Evolutionary conservation across 2,888 invertebrate species (phyloP).

Genomic region (Agapostemon virescens): DNA sequence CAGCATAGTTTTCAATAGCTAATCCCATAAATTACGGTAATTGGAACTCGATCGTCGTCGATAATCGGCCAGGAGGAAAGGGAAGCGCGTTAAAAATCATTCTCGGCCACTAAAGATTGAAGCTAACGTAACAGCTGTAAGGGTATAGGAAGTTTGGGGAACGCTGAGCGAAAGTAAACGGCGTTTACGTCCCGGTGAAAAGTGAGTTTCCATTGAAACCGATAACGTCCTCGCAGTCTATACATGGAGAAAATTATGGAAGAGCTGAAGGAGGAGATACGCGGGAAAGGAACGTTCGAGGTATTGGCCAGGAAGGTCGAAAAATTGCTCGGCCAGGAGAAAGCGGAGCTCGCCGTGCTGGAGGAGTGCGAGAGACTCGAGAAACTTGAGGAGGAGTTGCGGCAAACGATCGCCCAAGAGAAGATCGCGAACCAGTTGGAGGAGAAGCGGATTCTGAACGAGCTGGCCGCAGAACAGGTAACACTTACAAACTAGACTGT

Average conservation of each 20-base stretch:
- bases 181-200: not conserved
- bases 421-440: slow-evolving; percentile 55
- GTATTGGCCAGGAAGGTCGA: slow-evolving; percentile 68
- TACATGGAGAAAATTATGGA: slow-evolving; percentile 66
- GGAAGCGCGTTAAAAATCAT: too few relatives aligned
- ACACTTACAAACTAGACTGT: not conserved
- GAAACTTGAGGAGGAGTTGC: slow-evolving; percentile 54
- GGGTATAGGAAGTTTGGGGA: not conserved
- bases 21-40: too few relatives aligned
- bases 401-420: slow-evolving; percentile 56
- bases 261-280: slow-evolving; percentile 65
- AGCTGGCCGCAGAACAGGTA: slow-evolving; percentile 66
- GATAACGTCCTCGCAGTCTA: slow-evolving; percentile 53
- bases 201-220: not conserved
- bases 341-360: slow-evolving; percentile 62
- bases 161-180: not conserved
- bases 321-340: slow-evolving; percentile 46
- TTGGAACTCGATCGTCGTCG: too few relatives aligned
- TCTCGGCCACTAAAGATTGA: too few relatives aligned
- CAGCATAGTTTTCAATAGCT: too few relatives aligned
- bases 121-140: not conserved
- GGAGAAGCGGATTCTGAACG: slow-evolving; percentile 54
- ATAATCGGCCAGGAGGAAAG: too few relatives aligned
- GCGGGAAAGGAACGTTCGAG: slow-evolving; percentile 63
- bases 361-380: slow-evolving; percentile 56